Evolutionary conservation across 2,888 invertebrate genomes (phyloP), one percentile per base, ranked within the genome.

Genomic region (Perithous albicinctus): DNA sequence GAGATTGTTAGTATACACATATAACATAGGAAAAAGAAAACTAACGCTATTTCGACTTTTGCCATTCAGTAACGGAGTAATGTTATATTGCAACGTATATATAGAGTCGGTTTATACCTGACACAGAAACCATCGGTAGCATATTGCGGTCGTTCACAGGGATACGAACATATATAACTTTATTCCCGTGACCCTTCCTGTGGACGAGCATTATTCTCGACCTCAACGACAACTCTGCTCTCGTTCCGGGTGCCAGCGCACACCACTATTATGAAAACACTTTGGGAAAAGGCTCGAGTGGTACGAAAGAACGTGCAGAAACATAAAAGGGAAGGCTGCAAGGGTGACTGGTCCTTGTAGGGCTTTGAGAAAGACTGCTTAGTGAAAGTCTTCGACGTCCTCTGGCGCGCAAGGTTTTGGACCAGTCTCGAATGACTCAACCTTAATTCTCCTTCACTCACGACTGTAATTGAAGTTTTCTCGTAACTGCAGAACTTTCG

Each of bases 381-480:
- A 38, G 56, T n/a, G n/a, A n/a, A n/a, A 54, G 41, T 18, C 10
- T 41, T 26, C 15, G 3, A 56, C 48, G 32, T 7, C 26, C 23
- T n/a, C 23, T 1, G n/a, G 3, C 8, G 41, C 4, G 7, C 59
- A 18, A 63, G 32, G 20, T 35, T 41, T 20, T 20, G 20, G 10
- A 10, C 18, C 35, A 20, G 1, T 41, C 38, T 38, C 29, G 15
- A 48, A 48, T 10, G 46, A 66, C 5, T 18, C 10, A 4, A 46
- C 10, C 32, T 66, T 66, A 46, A 66, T 66, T 66, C 46, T 32
- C 8, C 66, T 32, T 46, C 46, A n/a, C 20, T n/a, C 26, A 15
- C 41, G n/a, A 29, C 20, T 35, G 38, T 76, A 76, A 67, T 66
- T 76, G 54, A 67, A 76, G 51, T 76, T 59, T 56, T 51, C 56